Evolutionary conservation across 2,113 vertebrate genomes (phyloP).

Genomic region (Phycodurus eques): DNA sequence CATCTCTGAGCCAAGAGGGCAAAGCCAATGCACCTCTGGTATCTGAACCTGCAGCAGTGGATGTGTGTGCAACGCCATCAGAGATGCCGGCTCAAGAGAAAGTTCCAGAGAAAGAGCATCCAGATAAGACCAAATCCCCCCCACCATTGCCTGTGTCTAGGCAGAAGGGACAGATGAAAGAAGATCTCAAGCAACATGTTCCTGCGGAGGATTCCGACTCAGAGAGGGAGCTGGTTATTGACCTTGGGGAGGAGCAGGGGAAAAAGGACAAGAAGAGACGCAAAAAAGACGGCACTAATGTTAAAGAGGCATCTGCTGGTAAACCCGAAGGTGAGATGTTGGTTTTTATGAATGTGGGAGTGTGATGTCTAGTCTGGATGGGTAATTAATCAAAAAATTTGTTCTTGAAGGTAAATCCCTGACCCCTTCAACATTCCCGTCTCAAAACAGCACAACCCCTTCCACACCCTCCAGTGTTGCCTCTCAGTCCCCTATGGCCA

Average conservation of each 20-base stretch:
- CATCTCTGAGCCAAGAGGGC: constrained; percentile 66
- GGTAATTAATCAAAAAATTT: not conserved
- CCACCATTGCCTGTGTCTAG: constrained; percentile 64
- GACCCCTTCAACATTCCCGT: constrained; percentile 71
- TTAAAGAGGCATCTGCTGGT: constrained; percentile 78
- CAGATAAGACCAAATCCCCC: constrained; percentile 78
- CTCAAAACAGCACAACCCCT: constrained; percentile 74
- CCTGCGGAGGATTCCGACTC: constrained; percentile 91
- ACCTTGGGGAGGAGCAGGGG: constrained; percentile 90
- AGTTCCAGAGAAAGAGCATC: constrained; percentile 76
- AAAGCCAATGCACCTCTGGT: constrained; percentile 62
- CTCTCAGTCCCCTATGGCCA: constrained; percentile 77
- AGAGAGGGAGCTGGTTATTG: constrained; percentile 94
- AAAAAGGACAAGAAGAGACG: constrained; percentile 85
- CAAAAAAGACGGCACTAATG: constrained; percentile 77
- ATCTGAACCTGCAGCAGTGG: constrained; percentile 22
- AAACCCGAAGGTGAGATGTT: constrained; percentile 79
- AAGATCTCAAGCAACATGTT: constrained; percentile 78
- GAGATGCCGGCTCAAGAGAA: constrained; percentile 75
- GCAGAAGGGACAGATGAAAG: constrained; percentile 83
- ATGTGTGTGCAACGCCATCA: constrained; percentile 10
- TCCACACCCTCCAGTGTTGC: constrained; percentile 73
- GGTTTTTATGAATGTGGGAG: not conserved
- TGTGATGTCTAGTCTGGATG: not conserved
- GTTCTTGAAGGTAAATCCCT: constrained; percentile 77